Conservation (phyloP, 1,140 invertebrate species). For the Conus betulinus region DNA sequence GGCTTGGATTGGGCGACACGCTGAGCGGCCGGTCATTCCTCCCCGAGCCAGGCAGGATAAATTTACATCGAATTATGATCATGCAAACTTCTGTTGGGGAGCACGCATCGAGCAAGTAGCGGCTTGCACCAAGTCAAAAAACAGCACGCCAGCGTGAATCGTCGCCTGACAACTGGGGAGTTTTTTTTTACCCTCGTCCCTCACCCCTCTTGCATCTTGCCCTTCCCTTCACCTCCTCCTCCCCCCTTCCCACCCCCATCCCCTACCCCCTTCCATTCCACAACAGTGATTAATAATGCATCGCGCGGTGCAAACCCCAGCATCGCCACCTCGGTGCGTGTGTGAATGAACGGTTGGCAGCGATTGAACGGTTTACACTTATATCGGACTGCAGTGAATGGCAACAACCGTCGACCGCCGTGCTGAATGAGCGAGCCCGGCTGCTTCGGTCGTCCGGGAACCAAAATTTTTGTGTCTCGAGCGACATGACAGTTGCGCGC, state of each 20-base stretch:
- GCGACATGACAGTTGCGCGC: no score
- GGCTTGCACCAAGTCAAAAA: background rate
- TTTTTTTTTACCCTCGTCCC: background rate
- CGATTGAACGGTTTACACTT: background rate
- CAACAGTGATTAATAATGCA: slow-evolving; percentile 1
- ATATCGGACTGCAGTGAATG: slow-evolving; percentile 1
- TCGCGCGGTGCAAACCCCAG: background rate
- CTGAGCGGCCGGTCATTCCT: slow-evolving; percentile 20
- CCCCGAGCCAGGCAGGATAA: slow-evolving; percentile 24
- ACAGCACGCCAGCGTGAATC: slow-evolving; percentile 1
- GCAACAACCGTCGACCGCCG: background rate
- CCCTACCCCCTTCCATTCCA: background rate
- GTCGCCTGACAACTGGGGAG: background rate
- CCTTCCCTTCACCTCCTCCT: background rate
- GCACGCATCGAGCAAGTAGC: background rate
- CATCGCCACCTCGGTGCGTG: background rate
- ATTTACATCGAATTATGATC: slow-evolving; percentile 26
- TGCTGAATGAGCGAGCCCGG: background rate
- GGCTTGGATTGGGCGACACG: background rate
- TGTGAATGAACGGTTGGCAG: slow-evolving; percentile 11
- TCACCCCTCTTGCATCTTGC: background rate
- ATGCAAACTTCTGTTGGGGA: slow-evolving; percentile 19
- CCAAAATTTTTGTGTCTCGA: no score
- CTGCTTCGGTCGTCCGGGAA: no score
- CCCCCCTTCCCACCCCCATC: background rate